Evolutionary conservation across 2,888 invertebrate species (phyloP), one percentile per base, ranked within the genome.

Genomic region (Mactromeris polynyma): DNA sequence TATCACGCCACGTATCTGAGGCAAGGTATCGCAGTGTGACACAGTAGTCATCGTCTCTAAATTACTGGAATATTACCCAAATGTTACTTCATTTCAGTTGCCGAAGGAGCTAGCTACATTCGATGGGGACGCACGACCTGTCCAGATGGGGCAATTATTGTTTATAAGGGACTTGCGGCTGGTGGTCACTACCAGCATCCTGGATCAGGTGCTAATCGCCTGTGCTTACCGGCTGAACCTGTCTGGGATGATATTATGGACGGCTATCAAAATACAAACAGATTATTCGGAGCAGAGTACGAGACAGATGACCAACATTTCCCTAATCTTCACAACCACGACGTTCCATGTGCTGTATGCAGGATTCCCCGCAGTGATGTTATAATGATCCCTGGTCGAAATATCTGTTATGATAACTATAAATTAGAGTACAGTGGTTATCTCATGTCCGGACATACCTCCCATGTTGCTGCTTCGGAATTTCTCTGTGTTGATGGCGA

Each of bases 401-500:
- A 79, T 38, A 79, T 31, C 1, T 85, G 85, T 40, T 78, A 85
- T 36, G 7, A 21, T 14, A 78, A 78, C 1, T 85, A 33, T 46
- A 36, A 21, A 11, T 36, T 58, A 2, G 85, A 85, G 54, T 85
- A 85, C 38, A 51, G 31, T 21, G 83, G 83, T 6, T 84, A 84
- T 36, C 77, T 84, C 17, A 84, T 84, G 83, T 4, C 77, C 9
- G 51, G 26, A 19, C 19, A 33, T 21, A 11, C 73, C 51, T 19
- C 6, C 40, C 77, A 84, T 17, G 21, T 1, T 9, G 42, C 7
- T 9, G 14, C 84, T 0, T 73, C 88, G n/a, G 77, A 81, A 31
- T 81, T 73, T 38, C 77, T 81, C 2, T 88, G 88, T 82, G 54
- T 88, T 9, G 88, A 88, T 73, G 51, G 85, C 1, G n/a, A 80